phyloP scores from a whole-genome alignment of 2,113 vertebrate genomes.

The Fregata magnificens region DNA sequence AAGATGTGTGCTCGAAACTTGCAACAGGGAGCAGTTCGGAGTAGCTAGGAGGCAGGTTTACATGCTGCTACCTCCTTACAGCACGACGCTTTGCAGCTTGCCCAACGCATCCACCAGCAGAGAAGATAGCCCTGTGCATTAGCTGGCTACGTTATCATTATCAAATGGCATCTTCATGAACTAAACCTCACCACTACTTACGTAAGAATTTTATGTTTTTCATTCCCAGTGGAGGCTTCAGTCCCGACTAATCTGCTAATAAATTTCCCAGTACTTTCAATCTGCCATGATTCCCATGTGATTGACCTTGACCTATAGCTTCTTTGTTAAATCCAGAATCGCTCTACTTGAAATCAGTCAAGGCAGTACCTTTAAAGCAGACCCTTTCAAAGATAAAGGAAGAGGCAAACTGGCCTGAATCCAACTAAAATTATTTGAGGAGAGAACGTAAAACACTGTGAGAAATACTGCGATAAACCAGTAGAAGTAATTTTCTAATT shows the following conservation, averaged over 20 bases:
- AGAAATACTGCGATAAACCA: not conserved
- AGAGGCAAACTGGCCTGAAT: not conserved
- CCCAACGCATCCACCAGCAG: accelerated
- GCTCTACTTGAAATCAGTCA: not conserved
- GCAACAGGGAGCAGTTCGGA: not conserved
- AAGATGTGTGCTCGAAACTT: not conserved
- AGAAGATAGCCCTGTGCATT: not conserved
- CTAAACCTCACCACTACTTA: not conserved
- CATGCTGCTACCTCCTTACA: not conserved
- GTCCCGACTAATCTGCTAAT: not conserved
- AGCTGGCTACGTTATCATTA: not conserved
- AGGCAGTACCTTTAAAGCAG: not conserved
- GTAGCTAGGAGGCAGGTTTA: not conserved
- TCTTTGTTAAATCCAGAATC: not conserved
- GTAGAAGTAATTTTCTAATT: not conserved
- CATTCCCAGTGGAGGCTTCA: not conserved
- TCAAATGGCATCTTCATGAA: not conserved
- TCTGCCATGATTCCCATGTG: not conserved
- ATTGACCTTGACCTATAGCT: not conserved
- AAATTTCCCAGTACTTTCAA: not conserved
- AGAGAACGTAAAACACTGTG: not conserved
- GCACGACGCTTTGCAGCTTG: not conserved
- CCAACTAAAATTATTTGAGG: not conserved
- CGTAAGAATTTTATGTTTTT: not conserved
- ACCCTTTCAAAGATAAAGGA: not conserved